A percentile compares a stretch with the other conserved stretches of the same genome.
phyloP scores from a whole-genome alignment of 2,888 invertebrate genomes.

The Scotopteryx bipunctaria region DNA sequence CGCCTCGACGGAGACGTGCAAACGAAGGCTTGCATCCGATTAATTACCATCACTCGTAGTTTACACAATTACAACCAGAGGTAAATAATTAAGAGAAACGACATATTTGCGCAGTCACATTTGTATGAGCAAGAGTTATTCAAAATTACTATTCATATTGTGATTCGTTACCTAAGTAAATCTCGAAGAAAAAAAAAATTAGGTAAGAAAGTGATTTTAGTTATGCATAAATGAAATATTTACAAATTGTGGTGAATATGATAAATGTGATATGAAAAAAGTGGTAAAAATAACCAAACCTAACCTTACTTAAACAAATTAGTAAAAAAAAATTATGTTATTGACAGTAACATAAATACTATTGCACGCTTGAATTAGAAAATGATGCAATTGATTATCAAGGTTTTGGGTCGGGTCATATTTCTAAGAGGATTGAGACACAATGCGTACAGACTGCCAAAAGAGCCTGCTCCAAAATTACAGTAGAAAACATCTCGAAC shows the following conservation, averaged over 20 bases:
- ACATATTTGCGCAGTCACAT: constrained; percentile 15
- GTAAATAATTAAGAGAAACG: constrained; percentile 32
- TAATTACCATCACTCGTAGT: constrained; percentile 28
- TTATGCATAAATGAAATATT: too few relatives aligned
- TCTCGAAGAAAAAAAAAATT: too few relatives aligned
- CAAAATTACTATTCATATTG: constrained; percentile 11
- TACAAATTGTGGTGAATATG: too few relatives aligned
- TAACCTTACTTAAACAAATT: too few relatives aligned
- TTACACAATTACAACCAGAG: constrained; percentile 20
- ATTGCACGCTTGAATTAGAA: neutral
- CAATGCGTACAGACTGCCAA: constrained; percentile 7
- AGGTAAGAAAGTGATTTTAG: too few relatives aligned
- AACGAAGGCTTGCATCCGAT: constrained; percentile 30
- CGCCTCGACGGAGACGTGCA: constrained; percentile 52
- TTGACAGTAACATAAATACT: too few relatives aligned
- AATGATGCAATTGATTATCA: constrained; percentile 7
- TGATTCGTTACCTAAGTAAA: too few relatives aligned
- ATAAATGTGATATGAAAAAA: too few relatives aligned
- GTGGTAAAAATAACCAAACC: too few relatives aligned
- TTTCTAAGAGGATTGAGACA: neutral
- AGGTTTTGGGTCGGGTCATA: constrained; percentile 26
- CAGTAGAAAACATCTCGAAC: constrained; percentile 15
- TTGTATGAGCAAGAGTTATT: constrained; percentile 9
- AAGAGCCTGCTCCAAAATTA: constrained; percentile 13
- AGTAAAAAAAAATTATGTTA: too few relatives aligned